These are phyloP conservation scores for Zaprionus gabonicus DNA, from an alignment of 1,140 invertebrate species.

Conservation along the genomic window DNA sequence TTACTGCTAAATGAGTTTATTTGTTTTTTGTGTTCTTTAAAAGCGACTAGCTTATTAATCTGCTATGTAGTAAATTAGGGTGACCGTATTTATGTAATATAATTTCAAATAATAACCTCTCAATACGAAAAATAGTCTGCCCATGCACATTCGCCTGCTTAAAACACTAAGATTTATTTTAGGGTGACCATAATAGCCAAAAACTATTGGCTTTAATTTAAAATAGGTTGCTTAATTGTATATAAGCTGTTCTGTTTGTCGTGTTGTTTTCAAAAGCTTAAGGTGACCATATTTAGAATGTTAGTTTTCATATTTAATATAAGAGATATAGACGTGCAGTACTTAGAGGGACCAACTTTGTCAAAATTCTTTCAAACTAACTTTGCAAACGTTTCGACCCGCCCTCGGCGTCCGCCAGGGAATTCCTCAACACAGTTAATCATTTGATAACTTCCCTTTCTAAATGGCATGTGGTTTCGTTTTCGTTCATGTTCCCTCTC, in stretches of 20 bases:
- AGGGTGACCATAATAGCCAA: not conserved
- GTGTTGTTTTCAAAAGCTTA: no score
- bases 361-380: not conserved
- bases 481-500: constrained; percentile 8
- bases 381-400: not conserved
- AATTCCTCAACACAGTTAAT: constrained; percentile 14
- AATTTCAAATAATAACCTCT: no score
- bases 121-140: no score
- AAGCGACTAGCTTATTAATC: no score
- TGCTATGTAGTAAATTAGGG: not conserved
- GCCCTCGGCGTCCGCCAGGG: not conserved
- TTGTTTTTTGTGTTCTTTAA: no score
- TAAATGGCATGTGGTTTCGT: constrained; percentile 26
- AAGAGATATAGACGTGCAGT: no score
- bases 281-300: no score
- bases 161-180: not conserved
- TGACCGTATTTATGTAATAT: not conserved
- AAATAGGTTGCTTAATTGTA: no score
- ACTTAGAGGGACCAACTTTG: not conserved
- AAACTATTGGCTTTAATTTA: not conserved
- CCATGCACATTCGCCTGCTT: no score
- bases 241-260: no score
- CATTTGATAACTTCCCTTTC: constrained; percentile 18
- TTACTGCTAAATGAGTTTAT: no score
- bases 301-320: no score